Evolutionary conservation across 2,113 vertebrate genomes (phyloP).

Genomic region (Cyanistes caeruleus): DNA sequence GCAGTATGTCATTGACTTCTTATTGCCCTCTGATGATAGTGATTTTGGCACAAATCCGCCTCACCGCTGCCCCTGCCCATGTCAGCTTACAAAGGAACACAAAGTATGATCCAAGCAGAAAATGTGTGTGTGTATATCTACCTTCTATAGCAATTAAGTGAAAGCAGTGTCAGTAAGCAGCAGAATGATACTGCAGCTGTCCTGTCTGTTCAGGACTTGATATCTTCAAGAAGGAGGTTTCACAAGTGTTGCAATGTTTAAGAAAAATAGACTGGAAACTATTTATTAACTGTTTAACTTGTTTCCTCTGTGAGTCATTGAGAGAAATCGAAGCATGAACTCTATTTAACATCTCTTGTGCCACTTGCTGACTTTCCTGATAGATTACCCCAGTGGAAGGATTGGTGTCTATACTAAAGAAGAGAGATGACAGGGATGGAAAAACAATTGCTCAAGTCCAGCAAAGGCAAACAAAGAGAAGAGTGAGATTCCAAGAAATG

Average conservation of each 20-base stretch:
- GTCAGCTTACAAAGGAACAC: background rate
- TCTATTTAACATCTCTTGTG: background rate
- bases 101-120: background rate
- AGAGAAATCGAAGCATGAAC: background rate
- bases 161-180: background rate
- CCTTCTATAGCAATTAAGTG: background rate
- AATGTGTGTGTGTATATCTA: background rate
- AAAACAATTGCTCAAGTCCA: constrained; percentile 65
- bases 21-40: background rate
- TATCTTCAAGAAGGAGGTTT: background rate
- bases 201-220: background rate
- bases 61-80: background rate
- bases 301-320: background rate
- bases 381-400: constrained; percentile 86
- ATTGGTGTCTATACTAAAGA: constrained; percentile 95
- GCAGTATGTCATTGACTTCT: background rate
- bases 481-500: constrained; percentile 90
- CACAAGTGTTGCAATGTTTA: background rate
- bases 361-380: background rate
- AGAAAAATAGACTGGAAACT: background rate
- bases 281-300: background rate
- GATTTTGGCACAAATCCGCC: background rate
- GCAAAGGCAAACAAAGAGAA: constrained; percentile 83
- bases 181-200: background rate
- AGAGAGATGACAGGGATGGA: constrained; percentile 73